Evolutionary conservation across 1,140 invertebrate genomes (phyloP).

Genomic region (Paraescarpia echinospica): DNA sequence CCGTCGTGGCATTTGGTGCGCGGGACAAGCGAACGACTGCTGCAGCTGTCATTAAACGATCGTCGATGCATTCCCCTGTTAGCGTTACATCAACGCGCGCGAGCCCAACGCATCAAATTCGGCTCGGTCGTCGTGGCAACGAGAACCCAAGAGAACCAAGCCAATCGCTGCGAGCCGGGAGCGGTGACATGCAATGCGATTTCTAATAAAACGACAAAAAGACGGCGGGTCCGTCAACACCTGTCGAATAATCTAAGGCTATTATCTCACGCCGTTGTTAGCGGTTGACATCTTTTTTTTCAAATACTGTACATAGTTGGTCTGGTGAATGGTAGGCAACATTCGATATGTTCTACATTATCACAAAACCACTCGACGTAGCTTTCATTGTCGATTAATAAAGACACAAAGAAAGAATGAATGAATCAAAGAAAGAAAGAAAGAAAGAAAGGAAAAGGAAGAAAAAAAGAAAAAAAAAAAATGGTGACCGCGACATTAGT

Average conservation of each 20-base stretch:
- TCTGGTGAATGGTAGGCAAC: not conserved
- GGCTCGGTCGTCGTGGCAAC: not conserved
- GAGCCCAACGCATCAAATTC: not conserved
- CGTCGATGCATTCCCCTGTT: not conserved
- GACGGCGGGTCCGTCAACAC: not conserved
- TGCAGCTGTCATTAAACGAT: not conserved
- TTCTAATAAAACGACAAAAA: slow-evolving; percentile 2
- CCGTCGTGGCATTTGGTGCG: not conserved
- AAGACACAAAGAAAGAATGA: too few relatives aligned
- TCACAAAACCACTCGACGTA: not conserved
- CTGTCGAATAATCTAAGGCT: not conserved
- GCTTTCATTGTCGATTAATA: not conserved
- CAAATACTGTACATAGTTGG: not conserved
- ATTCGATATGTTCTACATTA: not conserved
- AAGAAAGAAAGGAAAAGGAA: too few relatives aligned
- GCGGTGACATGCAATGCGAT: not conserved
- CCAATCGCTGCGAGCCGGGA: slow-evolving; percentile 2
- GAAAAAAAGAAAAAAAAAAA: too few relatives aligned
- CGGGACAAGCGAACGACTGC: not conserved
- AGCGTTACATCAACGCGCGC: not conserved
- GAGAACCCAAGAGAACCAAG: not conserved
- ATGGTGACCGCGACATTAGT: not conserved
- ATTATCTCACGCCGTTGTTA: not conserved
- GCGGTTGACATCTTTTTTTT: not conserved
- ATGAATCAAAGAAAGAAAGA: too few relatives aligned